Evolutionary conservation across 2,113 vertebrate genomes (phyloP), one percentile per base, ranked within the genome.

Genomic region (Neodontobutis hainanensis): DNA sequence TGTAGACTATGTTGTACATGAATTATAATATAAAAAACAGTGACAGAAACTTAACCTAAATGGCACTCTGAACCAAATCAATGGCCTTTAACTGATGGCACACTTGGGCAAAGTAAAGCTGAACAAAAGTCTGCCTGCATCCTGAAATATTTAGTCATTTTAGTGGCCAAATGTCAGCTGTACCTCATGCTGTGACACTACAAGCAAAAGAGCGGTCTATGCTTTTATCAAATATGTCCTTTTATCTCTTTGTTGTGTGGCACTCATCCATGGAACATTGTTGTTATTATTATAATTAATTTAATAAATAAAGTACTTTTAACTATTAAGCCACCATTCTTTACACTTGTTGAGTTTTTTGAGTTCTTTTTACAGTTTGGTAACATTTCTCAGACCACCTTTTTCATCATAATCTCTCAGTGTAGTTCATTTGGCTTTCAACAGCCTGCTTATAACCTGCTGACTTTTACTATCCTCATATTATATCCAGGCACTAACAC

Each of bases 81-180:
- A 8, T 55, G 52, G 52, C 34, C 52, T 55, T 52, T 34, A 82
- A 61, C 70, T 67, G 70, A 77, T 75, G 62, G 35, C 47, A 69
- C 75, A 68, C 69, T 15, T 47, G 85, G 70, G 61, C 71, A 86
- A 85, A 89, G 87, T 52, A 35, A 34, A 27, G 10, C 75, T 81
- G 65, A 85, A 77, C 34, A 61, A 69, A 67, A 49, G 55, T 53
- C 34, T 61, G 70, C 62, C 49, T 61, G 40, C 11, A 51, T 80
- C 27, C 51, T 65, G 49, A 46, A 43, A 71, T n/a, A 36, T 40
- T 69, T 59, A 35, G 68, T 70, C 50, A 70, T 59, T 48, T 50
- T 14, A 9, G 43, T 16, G 32, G 63, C 52, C 50, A 82, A 81
- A 81, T 81, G 74, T 82, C 72, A 81, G 59, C 43, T 60, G 45